These are phyloP conservation scores for Stenurella melanura DNA, from an alignment of 2,888 invertebrate species.

Conservation along the genomic window DNA sequence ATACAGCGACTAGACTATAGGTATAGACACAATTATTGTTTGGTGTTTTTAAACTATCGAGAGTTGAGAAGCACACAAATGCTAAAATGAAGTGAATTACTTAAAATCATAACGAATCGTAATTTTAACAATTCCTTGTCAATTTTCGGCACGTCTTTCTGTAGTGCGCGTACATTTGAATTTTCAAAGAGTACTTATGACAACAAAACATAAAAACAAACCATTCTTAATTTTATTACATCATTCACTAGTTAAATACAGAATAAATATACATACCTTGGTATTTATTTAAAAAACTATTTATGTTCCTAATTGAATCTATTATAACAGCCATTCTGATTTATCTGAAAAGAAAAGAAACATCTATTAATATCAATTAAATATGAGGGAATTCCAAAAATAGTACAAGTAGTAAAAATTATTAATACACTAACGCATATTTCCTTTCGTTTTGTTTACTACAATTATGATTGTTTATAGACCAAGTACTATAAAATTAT, in stretches of 20 bases:
- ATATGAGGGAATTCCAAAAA: background rate
- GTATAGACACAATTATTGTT: too few species aligned
- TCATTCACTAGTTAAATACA: background rate
- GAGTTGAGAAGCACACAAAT: too few species aligned
- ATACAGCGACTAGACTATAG: too few species aligned
- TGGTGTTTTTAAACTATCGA: too few species aligned
- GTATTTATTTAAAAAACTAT: conserved; percentile 87
- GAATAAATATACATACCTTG: conserved; percentile 80
- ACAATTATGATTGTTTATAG: background rate
- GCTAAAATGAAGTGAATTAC: too few species aligned
- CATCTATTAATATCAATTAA: background rate
- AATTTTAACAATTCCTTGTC: too few species aligned
- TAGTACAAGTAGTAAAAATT: conserved; percentile 5
- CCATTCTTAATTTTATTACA: too few species aligned
- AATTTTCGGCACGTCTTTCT: too few species aligned
- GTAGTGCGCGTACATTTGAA: too few species aligned
- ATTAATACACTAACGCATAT: background rate
- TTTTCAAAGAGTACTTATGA: too few species aligned
- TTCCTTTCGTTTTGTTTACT: background rate
- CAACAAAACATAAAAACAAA: too few species aligned
- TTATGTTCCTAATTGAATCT: conserved; percentile 86
- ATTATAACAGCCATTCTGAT: conserved; percentile 87
- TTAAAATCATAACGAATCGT: too few species aligned
- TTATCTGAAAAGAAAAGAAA: conserved; percentile 74
- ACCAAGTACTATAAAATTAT: background rate